These are phyloP conservation scores for Lophius piscatorius DNA, from an alignment of 2,113 vertebrate species.

Conservation along the genomic window DNA sequence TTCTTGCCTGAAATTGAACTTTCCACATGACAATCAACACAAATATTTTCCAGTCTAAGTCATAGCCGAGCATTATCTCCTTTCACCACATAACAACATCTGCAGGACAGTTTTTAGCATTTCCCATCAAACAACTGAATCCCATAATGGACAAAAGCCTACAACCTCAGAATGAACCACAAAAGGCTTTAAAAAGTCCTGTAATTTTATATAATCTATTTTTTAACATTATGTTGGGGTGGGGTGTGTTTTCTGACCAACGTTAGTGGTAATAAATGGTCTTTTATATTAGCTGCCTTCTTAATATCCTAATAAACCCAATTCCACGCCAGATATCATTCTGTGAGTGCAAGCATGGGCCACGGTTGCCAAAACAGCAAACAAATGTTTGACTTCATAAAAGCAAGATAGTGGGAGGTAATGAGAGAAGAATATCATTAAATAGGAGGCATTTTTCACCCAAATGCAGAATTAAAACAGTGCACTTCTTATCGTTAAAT, in stretches of 20 bases:
- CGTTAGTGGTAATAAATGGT: slow-evolving; percentile 34
- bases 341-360: slow-evolving; percentile 15
- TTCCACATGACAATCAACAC: too few species aligned
- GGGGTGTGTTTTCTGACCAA: slow-evolving; percentile 13
- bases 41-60: too few species aligned
- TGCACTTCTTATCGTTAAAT: slow-evolving; percentile 29
- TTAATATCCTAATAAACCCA: slow-evolving; percentile 37
- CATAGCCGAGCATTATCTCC: too few species aligned
- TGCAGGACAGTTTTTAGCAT: slow-evolving; percentile 2
- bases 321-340: background rate
- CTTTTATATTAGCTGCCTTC: slow-evolving; percentile 51
- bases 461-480: slow-evolving; percentile 30
- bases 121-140: slow-evolving; percentile 5
- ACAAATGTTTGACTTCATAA: slow-evolving; percentile 53
- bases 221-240: slow-evolving; percentile 12
- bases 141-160: slow-evolving; percentile 8
- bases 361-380: slow-evolving; percentile 24
- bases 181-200: slow-evolving; percentile 5
- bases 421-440: slow-evolving; percentile 56
- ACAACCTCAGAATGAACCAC: slow-evolving; percentile 9
- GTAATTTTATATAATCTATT: slow-evolving; percentile 42
- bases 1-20: too few species aligned
- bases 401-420: slow-evolving; percentile 40
- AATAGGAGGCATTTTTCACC: slow-evolving; percentile 42
- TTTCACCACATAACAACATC: too few species aligned